Conservation (phyloP, 2,113 vertebrate species). For the Puma concolor region DNA sequence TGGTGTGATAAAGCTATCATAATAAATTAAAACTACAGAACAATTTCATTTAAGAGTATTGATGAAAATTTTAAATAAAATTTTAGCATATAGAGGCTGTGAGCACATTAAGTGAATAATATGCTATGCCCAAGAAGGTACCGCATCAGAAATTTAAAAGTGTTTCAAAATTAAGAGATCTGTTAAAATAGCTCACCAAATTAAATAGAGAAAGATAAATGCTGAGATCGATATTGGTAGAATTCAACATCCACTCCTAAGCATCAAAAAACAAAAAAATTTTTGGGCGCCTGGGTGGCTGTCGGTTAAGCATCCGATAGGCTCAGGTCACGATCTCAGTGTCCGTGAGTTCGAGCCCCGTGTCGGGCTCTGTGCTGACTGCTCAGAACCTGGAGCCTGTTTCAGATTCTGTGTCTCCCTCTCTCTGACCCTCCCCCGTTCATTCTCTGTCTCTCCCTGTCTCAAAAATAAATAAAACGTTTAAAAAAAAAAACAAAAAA, state of each 20-base stretch:
- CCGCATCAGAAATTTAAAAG: neutral
- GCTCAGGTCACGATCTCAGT: too few relatives aligned
- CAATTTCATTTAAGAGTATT: neutral
- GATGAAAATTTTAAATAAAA: neutral
- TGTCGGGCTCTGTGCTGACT: too few relatives aligned
- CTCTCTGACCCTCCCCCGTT: too few relatives aligned
- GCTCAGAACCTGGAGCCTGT: too few relatives aligned
- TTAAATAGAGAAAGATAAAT: neutral
- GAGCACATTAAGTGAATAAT: neutral
- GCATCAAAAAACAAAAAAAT: neutral
- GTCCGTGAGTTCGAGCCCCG: too few relatives aligned
- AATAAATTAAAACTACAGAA: neutral
- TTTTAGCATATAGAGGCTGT: neutral
- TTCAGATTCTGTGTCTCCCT: too few relatives aligned
- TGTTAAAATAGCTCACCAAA: neutral
- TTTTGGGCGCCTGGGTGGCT: neutral
- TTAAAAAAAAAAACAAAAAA: neutral
- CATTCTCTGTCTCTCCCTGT: too few relatives aligned
- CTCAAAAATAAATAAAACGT: too few relatives aligned
- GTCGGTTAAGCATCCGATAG: too few relatives aligned
- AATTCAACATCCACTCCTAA: conserved; percentile 4
- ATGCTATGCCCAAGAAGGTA: neutral
- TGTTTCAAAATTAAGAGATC: neutral
- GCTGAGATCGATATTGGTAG: neutral
- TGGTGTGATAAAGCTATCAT: neutral